Conservation (phyloP, 2,113 vertebrate genomes). For the Amblyopsis rosae region DNA sequence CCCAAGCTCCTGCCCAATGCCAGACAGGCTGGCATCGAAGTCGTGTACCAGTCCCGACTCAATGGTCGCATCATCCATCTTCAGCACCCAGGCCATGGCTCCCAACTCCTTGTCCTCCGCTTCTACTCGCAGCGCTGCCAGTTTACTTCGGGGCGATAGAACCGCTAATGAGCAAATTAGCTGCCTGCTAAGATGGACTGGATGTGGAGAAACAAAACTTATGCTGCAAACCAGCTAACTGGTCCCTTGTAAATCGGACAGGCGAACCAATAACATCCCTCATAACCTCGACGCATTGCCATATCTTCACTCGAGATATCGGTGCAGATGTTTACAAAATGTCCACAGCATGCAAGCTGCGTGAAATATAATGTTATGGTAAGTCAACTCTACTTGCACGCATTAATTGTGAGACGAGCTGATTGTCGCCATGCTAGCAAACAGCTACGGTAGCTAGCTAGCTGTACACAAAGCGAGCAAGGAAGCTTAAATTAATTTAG, state of each 20-base stretch:
- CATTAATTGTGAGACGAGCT: conserved; percentile 55
- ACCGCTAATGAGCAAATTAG: conserved; percentile 54
- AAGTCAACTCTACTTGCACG: conserved; percentile 40
- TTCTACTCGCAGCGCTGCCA: conserved; percentile 76
- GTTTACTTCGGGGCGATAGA: conserved; percentile 65
- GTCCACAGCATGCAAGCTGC: conserved; percentile 24
- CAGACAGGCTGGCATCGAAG: conserved; percentile 91
- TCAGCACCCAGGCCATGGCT: conserved; percentile 93
- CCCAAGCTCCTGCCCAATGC: conserved; percentile 93
- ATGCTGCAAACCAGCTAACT: conserved; percentile 63
- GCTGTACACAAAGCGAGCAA: conserved; percentile 35
- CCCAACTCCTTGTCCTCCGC: conserved; percentile 78
- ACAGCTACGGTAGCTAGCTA: conserved; percentile 32
- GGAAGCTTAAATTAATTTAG: conserved; percentile 16
- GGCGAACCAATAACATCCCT: conserved; percentile 53
- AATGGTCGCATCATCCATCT: conserved; percentile 91
- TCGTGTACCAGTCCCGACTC: conserved; percentile 94
- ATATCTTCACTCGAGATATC: conserved; percentile 44
- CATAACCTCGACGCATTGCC: conserved; percentile 45
- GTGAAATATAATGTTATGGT: conserved; percentile 16
- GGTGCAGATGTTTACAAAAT: conserved; percentile 6
- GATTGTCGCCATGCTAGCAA: conserved; percentile 62
- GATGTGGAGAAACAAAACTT: conserved; percentile 61
- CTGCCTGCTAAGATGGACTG: conserved; percentile 21
- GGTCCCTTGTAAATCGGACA: conserved; percentile 53